A percentile compares a stretch with the other conserved stretches of the same genome.
phyloP scores from a whole-genome alignment of 2,888 invertebrate species.

The Ichneumoninae sp. region DNA sequence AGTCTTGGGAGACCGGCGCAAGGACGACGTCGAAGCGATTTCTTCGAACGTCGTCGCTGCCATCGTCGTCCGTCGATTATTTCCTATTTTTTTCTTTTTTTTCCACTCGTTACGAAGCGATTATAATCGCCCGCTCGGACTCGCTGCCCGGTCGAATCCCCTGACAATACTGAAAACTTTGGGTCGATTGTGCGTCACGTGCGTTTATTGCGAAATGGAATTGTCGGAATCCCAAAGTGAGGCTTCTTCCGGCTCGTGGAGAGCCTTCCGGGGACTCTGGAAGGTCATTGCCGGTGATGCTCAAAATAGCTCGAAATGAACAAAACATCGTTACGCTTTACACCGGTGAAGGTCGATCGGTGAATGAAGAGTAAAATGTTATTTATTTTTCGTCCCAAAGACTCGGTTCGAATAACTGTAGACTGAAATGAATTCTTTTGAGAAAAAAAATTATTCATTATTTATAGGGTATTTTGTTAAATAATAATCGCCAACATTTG shows the following conservation, averaged over 20 bases:
- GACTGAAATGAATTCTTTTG: no score
- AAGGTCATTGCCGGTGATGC: slow-evolving; percentile 22
- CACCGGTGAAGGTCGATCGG: not conserved
- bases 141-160: not conserved
- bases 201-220: slow-evolving; percentile 36
- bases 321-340: slow-evolving; percentile 16
- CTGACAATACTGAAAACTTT: slow-evolving; percentile 19
- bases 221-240: slow-evolving; percentile 10
- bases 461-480: no score
- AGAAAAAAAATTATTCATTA: not conserved
- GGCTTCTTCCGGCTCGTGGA: not conserved
- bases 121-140: not conserved
- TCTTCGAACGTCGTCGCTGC: slow-evolving; percentile 42
- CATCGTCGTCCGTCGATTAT: slow-evolving; percentile 20
- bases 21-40: slow-evolving; percentile 48
- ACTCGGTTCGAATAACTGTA: not conserved
- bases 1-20: slow-evolving; percentile 28
- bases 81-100: slow-evolving; percentile 3
- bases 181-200: slow-evolving; percentile 37
- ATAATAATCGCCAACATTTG: no score
- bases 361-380: not conserved
- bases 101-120: not conserved
- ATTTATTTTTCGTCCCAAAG: not conserved
- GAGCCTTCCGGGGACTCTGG: slow-evolving; percentile 6
- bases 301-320: not conserved